Evolutionary conservation across 2,888 invertebrate species (phyloP), one percentile per base, ranked within the genome.

Genomic region (Unio pictorum): DNA sequence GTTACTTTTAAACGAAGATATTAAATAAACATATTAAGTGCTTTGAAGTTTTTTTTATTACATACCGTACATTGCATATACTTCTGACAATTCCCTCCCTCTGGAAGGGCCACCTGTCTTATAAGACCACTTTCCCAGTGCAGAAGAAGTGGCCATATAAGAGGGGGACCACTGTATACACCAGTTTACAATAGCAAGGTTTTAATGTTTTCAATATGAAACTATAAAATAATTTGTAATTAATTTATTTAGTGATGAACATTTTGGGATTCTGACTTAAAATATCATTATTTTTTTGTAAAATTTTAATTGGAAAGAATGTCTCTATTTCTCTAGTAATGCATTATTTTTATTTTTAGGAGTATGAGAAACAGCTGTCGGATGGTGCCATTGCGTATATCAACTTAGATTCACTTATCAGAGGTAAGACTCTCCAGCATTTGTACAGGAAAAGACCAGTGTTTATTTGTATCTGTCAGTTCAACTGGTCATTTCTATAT

Each of bases 361-460:
- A 86, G 67, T 84, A 86, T 72, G 81, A 81, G 56, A 78, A 84
- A 67, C 82, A 87, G 74, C 72, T 91, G 57, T 75, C 76, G 23
- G 77, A 84, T 55, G 84, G 90, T 15, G 90, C 90, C 17, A 88
- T 91, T 26, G 90, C 90, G 18, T 91, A 91, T 74, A 86, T 91
- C 20, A 91, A 91, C 76, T 84, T 91, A 71, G 91, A 91, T 75
- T 82, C 84, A 61, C 78, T 85, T 30, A 83, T 89, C 54, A 81
- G 82, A 78, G 88, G 88, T 87, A 74, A 68, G 75, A 55, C n/a
- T 56, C 30, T 58, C 17, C 15, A 17, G 18, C 7, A n/a, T 56
- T n/a, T n/a, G 55, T 4, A 61, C 18, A 26, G 30, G 15, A 45
- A 45, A 45, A 11, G 3, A 45, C 11, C 45, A 45, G 45, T 45